Evolutionary conservation across 2,797 vertebrate species (phyloP), one percentile per base, ranked within the genome.

Genomic region (Remorina albescens): DNA sequence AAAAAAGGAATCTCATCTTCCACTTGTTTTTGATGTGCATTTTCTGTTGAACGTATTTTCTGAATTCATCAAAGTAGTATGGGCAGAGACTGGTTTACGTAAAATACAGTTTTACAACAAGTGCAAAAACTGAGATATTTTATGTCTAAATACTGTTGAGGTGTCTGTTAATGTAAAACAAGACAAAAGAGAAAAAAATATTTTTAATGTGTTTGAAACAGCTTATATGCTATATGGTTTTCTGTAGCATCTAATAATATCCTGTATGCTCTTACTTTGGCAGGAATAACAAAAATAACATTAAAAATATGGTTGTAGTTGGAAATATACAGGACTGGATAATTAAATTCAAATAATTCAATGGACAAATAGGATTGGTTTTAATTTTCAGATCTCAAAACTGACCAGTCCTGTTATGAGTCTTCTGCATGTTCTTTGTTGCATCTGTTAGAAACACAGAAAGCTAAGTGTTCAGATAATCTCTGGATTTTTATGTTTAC

Each of bases 401-500:
- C n/a, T 21, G 46, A 21, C 10, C 53, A 41, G 57, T 50, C 32
- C 5, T 42, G 46, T 56, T 54, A 0, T 4, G 13, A 4, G 44
- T 30, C 37, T 36, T 53, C 11, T 69, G 37, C 36, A 28, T 39
- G 34, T 66, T 75, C 5, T 19, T 19, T 60, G 19, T 49, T 49
- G 5, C 4, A 0, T 34, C 44, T 12, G 30, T 61, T 46, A 15
- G 34, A 12, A 70, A 74, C 16, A 37, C 30, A 37, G 37, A 0
- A 36, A 54, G 63, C 60, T 64, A 39, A n/a, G 61, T 64, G 18
- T 54, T 74, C 15, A 62, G 41, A 70, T 53, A 26, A 12, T 25
- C 15, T 78, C 65, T 65, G 54, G 49, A 64, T 83, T 68, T 4
- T 57, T 41, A 57, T 83, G 85, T 88, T 87, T 90, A 88, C 86